phyloP scores from a whole-genome alignment of 2,113 vertebrate genomes.

The Sebastes fasciatus region DNA sequence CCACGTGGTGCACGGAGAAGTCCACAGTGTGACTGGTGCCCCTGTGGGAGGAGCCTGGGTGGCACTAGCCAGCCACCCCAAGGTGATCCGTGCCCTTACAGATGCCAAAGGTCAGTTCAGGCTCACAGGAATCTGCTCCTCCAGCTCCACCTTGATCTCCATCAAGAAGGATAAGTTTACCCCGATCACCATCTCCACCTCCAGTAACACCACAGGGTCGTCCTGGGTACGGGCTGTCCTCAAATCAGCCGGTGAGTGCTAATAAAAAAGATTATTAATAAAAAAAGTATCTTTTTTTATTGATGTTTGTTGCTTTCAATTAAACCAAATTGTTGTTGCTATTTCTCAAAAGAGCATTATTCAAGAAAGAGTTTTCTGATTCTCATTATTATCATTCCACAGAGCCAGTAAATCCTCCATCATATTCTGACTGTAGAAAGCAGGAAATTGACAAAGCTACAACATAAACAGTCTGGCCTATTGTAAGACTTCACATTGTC shows the following conservation, averaged over 20 bases:
- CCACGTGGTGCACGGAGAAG: conserved; percentile 84
- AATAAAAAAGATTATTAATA: not conserved
- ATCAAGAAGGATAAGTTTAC: conserved; percentile 87
- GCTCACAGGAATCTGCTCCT: conserved; percentile 83
- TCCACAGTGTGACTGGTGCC: conserved; percentile 78
- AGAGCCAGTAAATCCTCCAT: conserved; percentile 17
- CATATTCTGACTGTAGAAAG: conserved; percentile 29
- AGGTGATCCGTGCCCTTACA: conserved; percentile 76
- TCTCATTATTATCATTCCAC: not conserved
- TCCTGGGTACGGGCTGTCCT: conserved; percentile 83
- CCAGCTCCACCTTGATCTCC: conserved; percentile 72
- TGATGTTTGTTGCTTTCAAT: not conserved
- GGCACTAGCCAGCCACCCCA: conserved; percentile 76
- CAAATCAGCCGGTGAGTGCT: conserved; percentile 86
- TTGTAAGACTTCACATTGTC: conserved; percentile 28
- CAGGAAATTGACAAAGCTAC: conserved; percentile 45
- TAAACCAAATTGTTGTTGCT: not conserved
- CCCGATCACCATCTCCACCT: conserved; percentile 64
- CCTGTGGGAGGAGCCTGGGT: conserved; percentile 83
- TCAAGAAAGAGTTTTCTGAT: not conserved
- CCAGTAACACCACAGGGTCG: conserved; percentile 79
- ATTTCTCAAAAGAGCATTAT: not conserved
- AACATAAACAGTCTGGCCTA: conserved; percentile 37
- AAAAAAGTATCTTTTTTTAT: not conserved
- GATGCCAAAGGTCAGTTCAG: conserved; percentile 85